These are phyloP conservation scores for Sapajus apella DNA, from an alignment of 2,113 vertebrate species.

Conservation along the genomic window DNA sequence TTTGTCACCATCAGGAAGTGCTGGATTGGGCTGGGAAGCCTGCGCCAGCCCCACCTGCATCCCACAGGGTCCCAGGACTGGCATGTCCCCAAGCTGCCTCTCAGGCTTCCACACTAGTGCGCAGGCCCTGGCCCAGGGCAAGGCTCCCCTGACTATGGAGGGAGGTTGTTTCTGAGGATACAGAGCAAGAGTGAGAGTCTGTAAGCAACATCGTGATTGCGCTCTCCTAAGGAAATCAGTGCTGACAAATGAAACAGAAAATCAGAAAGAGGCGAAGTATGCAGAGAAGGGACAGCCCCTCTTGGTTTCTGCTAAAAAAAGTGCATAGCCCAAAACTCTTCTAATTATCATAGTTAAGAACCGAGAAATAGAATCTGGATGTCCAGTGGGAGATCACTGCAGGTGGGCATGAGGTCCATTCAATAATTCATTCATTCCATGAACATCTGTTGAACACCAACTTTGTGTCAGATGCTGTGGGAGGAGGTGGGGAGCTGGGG, in stretches of 20 bases:
- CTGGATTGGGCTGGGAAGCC: neutral
- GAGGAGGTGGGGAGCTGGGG: neutral
- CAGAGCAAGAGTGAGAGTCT: neutral
- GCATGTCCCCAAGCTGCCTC: neutral
- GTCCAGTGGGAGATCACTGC: neutral
- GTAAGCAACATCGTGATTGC: neutral
- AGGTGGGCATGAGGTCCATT: neutral
- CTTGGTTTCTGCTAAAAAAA: neutral
- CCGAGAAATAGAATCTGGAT: neutral
- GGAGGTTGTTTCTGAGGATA: neutral
- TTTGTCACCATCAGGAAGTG: neutral
- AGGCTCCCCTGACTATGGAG: neutral
- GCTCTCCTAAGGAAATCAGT: neutral
- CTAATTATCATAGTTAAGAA: neutral
- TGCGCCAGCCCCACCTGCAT: neutral
- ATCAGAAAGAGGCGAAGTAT: no score
- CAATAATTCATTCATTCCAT: neutral
- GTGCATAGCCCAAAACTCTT: neutral
- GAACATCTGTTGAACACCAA: neutral
- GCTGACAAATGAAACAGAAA: neutral
- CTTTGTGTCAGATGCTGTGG: neutral
- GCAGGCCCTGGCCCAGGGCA: neutral
- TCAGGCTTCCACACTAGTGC: accelerated
- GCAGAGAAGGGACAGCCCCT: neutral
- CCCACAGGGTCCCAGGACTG: neutral